phyloP scores from a whole-genome alignment of 2,888 invertebrate genomes.

The Eretmocerus hayati region DNA sequence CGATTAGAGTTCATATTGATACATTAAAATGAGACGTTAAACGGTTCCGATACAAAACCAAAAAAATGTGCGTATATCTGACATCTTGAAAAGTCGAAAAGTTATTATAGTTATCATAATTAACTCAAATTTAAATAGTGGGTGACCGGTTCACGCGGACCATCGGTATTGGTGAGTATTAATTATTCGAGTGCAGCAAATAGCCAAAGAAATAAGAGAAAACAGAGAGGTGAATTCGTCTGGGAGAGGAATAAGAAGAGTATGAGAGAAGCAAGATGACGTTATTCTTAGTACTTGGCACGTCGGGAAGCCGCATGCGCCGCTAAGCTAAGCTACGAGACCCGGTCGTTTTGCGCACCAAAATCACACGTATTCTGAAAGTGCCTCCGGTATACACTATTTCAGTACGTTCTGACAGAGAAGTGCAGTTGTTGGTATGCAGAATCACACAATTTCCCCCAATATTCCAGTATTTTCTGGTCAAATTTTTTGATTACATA shows the following conservation, averaged over 20 bases:
- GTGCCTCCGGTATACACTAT: constrained; percentile 20
- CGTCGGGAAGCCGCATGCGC: constrained; percentile 29
- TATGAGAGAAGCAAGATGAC: constrained; percentile 5
- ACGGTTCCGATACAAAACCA: too few relatives aligned
- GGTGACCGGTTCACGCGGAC: too few relatives aligned
- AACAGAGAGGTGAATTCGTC: background rate
- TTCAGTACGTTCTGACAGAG: constrained; percentile 47
- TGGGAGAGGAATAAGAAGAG: background rate
- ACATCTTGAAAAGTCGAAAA: too few relatives aligned
- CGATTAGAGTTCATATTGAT: too few relatives aligned
- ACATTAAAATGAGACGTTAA: too few relatives aligned
- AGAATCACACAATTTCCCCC: too few relatives aligned
- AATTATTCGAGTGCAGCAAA: background rate
- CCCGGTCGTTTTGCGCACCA: constrained; percentile 11
- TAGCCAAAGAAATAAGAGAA: background rate
- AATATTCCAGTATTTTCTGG: too few relatives aligned
- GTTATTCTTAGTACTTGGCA: constrained; percentile 39
- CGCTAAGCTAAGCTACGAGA: constrained; percentile 19
- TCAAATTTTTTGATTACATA: background rate
- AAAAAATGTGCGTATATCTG: too few relatives aligned
- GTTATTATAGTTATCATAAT: too few relatives aligned
- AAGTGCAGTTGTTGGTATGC: constrained; percentile 42
- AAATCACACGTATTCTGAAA: background rate
- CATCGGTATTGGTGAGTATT: too few relatives aligned
- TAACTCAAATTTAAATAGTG: too few relatives aligned